These are phyloP conservation scores for Austrofundulus limnaeus DNA, from an alignment of 2,113 vertebrate species.

Conservation along the genomic window DNA sequence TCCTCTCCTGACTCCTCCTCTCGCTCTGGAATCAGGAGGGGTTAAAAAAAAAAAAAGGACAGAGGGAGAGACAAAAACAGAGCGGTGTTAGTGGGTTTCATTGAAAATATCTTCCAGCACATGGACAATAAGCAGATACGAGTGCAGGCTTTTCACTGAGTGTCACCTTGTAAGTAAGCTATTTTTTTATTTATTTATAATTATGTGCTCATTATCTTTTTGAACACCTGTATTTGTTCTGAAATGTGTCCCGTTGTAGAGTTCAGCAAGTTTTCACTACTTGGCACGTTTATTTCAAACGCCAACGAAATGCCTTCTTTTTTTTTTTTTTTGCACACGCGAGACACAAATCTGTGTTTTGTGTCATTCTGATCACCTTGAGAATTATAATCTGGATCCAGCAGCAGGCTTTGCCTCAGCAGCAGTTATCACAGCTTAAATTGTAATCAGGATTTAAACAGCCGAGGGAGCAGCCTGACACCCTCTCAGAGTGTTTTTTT, in stretches of 20 bases:
- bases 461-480: not conserved
- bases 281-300: not conserved
- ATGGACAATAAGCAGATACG: conserved; percentile 48
- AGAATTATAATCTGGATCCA: not conserved
- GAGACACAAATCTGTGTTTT: conserved; percentile 20
- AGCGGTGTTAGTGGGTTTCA: conserved; percentile 53
- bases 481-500: not conserved
- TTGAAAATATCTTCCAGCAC: conserved; percentile 51
- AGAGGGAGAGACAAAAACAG: conserved; percentile 22
- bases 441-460: conserved; percentile 7
- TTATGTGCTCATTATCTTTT: conserved; percentile 5
- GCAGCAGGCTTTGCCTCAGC: not conserved
- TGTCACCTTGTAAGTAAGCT: conserved; percentile 70
- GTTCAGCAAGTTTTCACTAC: conserved; percentile 28
- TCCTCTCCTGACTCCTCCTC: conserved; percentile 64
- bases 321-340: too few relatives aligned
- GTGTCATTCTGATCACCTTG: not conserved
- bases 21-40: conserved; percentile 44
- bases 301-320: not conserved
- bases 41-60: conserved; percentile 19
- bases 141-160: conserved; percentile 38
- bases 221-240: conserved; percentile 16
- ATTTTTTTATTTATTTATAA: not conserved
- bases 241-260: conserved; percentile 15
- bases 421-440: conserved; percentile 11